Evolutionary conservation across 2,888 invertebrate genomes (phyloP).

Genomic region (Oligia fasciuncula): DNA sequence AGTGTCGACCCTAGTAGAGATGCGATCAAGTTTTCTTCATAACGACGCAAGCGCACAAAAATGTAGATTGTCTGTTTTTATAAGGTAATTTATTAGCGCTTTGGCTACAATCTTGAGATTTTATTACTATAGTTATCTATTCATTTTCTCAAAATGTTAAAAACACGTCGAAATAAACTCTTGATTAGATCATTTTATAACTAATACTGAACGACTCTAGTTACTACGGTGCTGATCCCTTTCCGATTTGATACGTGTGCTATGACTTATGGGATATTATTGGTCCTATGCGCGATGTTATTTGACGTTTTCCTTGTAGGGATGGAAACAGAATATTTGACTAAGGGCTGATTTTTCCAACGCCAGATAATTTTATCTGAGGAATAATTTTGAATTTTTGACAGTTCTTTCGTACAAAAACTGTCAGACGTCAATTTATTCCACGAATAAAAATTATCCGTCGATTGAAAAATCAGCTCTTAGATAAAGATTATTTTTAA

Average conservation of each 20-base stretch:
- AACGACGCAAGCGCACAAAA: constrained; percentile 20
- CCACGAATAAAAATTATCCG: too few species aligned
- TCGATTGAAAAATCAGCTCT: too few species aligned
- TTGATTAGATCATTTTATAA: constrained; percentile 25
- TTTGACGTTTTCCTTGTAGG: neutral
- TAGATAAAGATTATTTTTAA: too few species aligned
- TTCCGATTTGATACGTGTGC: too few species aligned
- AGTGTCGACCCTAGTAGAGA: constrained; percentile 9
- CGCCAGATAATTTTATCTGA: too few species aligned
- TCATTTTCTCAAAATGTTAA: constrained; percentile 13
- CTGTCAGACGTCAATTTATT: too few species aligned
- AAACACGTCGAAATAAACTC: neutral
- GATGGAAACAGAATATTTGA: neutral
- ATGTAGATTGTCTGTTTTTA: constrained; percentile 42
- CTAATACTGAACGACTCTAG: too few species aligned
- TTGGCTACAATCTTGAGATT: constrained; percentile 13
- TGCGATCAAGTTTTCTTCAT: constrained; percentile 27
- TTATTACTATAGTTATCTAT: constrained; percentile 15
- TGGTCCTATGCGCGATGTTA: neutral
- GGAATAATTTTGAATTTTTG: too few species aligned
- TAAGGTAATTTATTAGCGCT: constrained; percentile 16
- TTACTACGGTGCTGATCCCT: too few species aligned
- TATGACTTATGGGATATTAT: neutral
- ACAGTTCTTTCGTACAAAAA: too few species aligned
- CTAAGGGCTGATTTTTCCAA: neutral